A percentile compares a stretch with the other conserved stretches of the same genome.
phyloP scores from a whole-genome alignment of 2,888 invertebrate species.

The Drosophila neonasuta region DNA sequence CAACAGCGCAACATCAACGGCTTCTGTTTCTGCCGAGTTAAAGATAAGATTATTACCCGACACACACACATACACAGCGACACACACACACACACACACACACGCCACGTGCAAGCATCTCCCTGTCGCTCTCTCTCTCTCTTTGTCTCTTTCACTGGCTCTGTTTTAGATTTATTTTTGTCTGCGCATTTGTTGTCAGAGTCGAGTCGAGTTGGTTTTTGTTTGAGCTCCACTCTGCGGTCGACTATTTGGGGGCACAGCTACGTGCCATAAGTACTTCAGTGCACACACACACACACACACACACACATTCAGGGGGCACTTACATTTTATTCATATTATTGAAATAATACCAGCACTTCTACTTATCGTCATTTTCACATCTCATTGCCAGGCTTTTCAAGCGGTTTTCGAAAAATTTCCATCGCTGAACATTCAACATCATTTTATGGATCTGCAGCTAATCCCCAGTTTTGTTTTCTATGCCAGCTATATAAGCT shows the following conservation, averaged over 20 bases:
- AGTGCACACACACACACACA: slow-evolving; percentile 14
- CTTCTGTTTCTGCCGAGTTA: slow-evolving; percentile 60
- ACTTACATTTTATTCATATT: slow-evolving; percentile 58
- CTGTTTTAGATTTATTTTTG: slow-evolving; percentile 56
- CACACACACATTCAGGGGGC: slow-evolving; percentile 25
- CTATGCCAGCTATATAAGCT: too few species aligned
- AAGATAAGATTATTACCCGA: slow-evolving; percentile 70
- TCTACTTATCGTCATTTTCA: slow-evolving; percentile 21
- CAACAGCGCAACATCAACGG: slow-evolving; percentile 34
- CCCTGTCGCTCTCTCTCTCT: too few species aligned
- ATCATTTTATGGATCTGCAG: neutral
- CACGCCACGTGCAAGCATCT: slow-evolving; percentile 9
- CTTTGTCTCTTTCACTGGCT: neutral
- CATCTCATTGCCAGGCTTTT: slow-evolving; percentile 6
- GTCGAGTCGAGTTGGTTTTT: slow-evolving; percentile 23
- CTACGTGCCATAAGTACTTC: slow-evolving; percentile 44
- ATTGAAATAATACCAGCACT: slow-evolving; percentile 57
- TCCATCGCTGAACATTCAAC: slow-evolving; percentile 1
- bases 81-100: neutral
- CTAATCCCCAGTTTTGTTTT: too few species aligned
- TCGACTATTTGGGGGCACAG: slow-evolving; percentile 41
- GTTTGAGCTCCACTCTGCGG: slow-evolving; percentile 35
- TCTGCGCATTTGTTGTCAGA: slow-evolving; percentile 27
- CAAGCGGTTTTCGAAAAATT: slow-evolving; percentile 6
- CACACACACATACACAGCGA: slow-evolving; percentile 35